Evolutionary conservation across 1,140 invertebrate species (phyloP), one percentile per base, ranked within the genome.

Genomic region (Rhizoglyphus robini): DNA sequence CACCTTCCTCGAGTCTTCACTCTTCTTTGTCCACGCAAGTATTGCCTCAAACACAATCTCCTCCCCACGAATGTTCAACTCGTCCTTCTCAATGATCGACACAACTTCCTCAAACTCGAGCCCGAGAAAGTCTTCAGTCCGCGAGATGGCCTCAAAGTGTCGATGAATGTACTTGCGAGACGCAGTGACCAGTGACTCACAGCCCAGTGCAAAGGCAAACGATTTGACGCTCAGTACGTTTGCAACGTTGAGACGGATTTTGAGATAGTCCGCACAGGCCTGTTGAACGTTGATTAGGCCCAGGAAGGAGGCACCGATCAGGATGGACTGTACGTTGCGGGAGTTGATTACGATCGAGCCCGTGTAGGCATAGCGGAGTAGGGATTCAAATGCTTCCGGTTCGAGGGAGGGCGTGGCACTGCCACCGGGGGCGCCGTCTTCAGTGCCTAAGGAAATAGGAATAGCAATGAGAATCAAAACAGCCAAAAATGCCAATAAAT

Each of bases 281-380:
- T 90, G 86, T 70, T 85, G 82, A 0, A 93, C 88, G 78, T 84
- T 81, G 66, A 82, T 81, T 23, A 94, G 74, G 72, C 91, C 88
- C 18, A 94, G 76, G 74, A 88, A 93, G 4, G 88, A 87, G 18
- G 90, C 86, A n/a, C 87, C 88, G 38, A 90, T 83, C 81, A 93
- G 84, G 1, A 94, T 79, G 69, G 82, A 84, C 73, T 93, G 88
- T 0, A 93, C 88, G 79, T 92, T 93, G 65, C 81, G 81, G 66
- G 82, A 83, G 73, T 85, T 84, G 57, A 94, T 84, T 36, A 82
- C 81, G 31, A 94, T 82, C 68, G 82, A 79, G 0, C 90, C 89
- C 72, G 83, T 87, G 72, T 94, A 94, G 0, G 88, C 87, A 80
- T 88, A 94, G 74, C 91, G 88, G 20, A 94, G 83, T 31, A 93